Evolutionary conservation across 2,797 vertebrate species (phyloP).

Genomic region (Sebastes reedi): DNA sequence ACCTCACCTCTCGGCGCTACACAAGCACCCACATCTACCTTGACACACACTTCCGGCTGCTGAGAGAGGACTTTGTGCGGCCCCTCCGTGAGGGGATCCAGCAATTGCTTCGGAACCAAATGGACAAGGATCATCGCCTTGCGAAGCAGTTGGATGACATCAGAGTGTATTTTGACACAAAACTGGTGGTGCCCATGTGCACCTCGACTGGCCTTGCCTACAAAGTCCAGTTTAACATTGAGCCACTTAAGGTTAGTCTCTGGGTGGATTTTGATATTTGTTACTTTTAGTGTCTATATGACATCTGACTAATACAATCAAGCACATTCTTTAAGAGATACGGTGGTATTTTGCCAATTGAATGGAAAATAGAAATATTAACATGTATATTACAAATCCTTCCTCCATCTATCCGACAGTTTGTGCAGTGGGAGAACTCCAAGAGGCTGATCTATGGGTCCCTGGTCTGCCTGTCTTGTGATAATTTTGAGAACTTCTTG

Average conservation of each 20-base stretch:
- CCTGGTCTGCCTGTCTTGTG: constrained; percentile 91
- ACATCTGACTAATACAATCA: not conserved
- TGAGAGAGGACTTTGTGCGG: constrained; percentile 94
- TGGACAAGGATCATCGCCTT: constrained; percentile 50
- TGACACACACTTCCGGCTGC: constrained; percentile 93
- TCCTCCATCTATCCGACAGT: constrained; percentile 62
- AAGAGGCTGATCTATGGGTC: constrained; percentile 93
- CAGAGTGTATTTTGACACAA: constrained; percentile 87
- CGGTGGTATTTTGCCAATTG: not conserved
- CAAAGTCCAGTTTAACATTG: constrained; percentile 86
- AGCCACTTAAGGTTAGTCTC: constrained; percentile 81
- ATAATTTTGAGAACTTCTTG: constrained; percentile 91
- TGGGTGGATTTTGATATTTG: not conserved
- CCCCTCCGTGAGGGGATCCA: constrained; percentile 92
- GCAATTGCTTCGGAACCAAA: constrained; percentile 80
- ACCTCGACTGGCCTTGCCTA: constrained; percentile 85
- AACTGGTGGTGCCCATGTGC: constrained; percentile 84
- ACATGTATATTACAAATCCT: not conserved
- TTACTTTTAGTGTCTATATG: not conserved
- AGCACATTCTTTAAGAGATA: not conserved
- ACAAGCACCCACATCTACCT: constrained; percentile 86
- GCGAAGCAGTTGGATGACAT: constrained; percentile 89
- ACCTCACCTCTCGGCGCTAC: constrained; percentile 85
- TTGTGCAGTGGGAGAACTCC: constrained; percentile 93
- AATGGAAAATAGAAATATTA: not conserved